A percentile compares a stretch with the other conserved stretches of the same genome.
These are phyloP conservation scores for Echeneis naucrates DNA, from an alignment of 2,797 vertebrate species.

Conservation along the genomic window DNA sequence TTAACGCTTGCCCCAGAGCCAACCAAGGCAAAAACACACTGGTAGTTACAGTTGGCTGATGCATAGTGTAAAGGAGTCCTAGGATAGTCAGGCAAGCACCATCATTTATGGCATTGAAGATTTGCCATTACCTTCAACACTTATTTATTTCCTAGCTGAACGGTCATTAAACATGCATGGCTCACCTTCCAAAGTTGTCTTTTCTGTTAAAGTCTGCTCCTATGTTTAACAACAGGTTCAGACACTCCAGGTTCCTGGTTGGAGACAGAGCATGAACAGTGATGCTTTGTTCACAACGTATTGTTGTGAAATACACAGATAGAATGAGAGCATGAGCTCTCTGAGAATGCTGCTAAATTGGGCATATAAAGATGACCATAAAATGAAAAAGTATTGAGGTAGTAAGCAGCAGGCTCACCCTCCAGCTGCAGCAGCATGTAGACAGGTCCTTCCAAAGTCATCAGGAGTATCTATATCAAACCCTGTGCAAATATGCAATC, in stretches of 20 bases:
- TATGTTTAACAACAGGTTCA: constrained; percentile 95
- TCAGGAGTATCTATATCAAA: constrained; percentile 96
- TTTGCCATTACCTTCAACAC: neutral
- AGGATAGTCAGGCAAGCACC: constrained; percentile 1
- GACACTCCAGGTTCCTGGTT: constrained; percentile 95
- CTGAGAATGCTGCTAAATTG: neutral
- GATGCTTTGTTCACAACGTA: constrained; percentile 4
- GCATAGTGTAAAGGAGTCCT: constrained; percentile 97
- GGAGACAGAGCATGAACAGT: constrained; percentile 27
- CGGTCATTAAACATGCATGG: neutral
- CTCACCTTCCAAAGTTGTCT: constrained; percentile 95
- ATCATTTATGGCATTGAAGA: neutral
- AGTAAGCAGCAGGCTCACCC: constrained; percentile 87
- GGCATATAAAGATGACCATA: neutral
- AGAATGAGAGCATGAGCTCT: neutral
- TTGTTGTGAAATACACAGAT: neutral
- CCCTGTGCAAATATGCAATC: constrained; percentile 79
- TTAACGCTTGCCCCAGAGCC: constrained; percentile 95
- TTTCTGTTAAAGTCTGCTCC: constrained; percentile 97
- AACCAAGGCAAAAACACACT: constrained; percentile 98
- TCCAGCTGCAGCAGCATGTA: constrained; percentile 97
- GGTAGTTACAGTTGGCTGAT: constrained; percentile 97
- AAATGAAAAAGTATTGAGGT: neutral
- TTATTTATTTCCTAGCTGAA: neutral
- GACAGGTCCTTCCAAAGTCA: constrained; percentile 97